Evolutionary conservation across 2,888 invertebrate genomes (phyloP).

Genomic region (Cylloceria caligata): DNA sequence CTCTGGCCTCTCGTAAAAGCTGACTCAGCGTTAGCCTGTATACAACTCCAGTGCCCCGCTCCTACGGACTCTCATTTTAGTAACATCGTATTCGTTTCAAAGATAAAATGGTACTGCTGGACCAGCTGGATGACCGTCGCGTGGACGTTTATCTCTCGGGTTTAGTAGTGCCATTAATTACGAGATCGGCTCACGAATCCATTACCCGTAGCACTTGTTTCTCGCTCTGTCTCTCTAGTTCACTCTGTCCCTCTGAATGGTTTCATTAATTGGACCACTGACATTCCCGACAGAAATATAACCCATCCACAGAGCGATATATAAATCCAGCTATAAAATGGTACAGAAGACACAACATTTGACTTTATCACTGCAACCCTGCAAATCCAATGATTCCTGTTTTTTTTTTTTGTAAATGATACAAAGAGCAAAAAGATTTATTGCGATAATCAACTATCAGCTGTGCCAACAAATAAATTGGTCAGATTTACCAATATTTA

Average conservation of each 20-base stretch:
- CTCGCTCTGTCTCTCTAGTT: not conserved
- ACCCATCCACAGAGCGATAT: not conserved
- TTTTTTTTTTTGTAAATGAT: not conserved
- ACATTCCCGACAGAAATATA: not conserved
- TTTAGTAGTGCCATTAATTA: constrained; percentile 26
- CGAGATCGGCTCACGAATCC: constrained; percentile 21
- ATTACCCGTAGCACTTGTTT: constrained; percentile 19
- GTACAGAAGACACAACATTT: not conserved
- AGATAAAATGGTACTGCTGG: constrained; percentile 30
- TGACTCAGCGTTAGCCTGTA: constrained; percentile 8
- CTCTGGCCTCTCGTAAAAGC: constrained; percentile 22
- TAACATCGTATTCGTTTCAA: constrained; percentile 26
- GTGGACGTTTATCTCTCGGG: constrained; percentile 20
- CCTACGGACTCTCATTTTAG: not conserved
- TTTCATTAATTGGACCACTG: constrained; percentile 14
- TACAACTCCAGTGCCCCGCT: constrained; percentile 2
- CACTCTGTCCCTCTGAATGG: constrained; percentile 7
- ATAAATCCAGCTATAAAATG: not conserved
- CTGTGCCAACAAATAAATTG: too few relatives aligned
- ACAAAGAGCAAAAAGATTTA: too few relatives aligned
- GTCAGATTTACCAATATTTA: too few relatives aligned
- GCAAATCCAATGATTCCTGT: not conserved
- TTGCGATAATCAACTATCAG: too few relatives aligned
- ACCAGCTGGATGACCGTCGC: constrained; percentile 20
- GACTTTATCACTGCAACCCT: not conserved